These are phyloP conservation scores for Augochlorella aurata DNA, from an alignment of 2,888 invertebrate genomes.

Conservation along the genomic window DNA sequence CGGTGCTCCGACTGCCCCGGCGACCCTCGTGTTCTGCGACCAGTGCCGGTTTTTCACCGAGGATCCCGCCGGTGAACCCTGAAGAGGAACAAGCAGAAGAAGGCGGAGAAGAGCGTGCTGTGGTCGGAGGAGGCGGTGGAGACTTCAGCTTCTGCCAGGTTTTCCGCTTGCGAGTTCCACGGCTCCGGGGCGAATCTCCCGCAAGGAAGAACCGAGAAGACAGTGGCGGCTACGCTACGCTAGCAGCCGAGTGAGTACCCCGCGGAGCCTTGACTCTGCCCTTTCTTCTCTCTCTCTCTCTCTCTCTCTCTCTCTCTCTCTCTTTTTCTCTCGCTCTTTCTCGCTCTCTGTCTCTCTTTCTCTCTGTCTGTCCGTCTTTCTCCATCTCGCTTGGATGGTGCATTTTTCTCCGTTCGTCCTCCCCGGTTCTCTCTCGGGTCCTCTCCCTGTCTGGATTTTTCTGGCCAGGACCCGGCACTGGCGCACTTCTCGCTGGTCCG, in stretches of 20 bases:
- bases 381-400: neutral
- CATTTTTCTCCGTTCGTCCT: neutral
- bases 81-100: neutral
- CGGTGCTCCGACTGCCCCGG: neutral
- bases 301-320: neutral
- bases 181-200: constrained; percentile 6
- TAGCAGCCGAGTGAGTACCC: constrained; percentile 60
- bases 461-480: neutral
- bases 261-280: constrained; percentile 42
- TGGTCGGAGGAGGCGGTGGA: neutral
- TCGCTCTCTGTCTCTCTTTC: neutral
- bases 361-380: neutral
- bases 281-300: constrained; percentile 24
- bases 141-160: neutral
- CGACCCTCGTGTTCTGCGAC: constrained; percentile 37
- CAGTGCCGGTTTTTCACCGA: constrained; percentile 36
- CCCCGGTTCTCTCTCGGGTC: neutral
- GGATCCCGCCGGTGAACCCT: neutral
- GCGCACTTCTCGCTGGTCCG: no score
- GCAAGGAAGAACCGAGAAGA: constrained; percentile 42
- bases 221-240: constrained; percentile 55
- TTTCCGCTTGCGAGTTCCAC: constrained; percentile 8
- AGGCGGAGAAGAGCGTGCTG: constrained; percentile 6
- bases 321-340: neutral
- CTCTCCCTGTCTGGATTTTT: constrained; percentile 9